These are phyloP conservation scores for Mimas tiliae DNA, from an alignment of 2,888 invertebrate species.

Conservation along the genomic window DNA sequence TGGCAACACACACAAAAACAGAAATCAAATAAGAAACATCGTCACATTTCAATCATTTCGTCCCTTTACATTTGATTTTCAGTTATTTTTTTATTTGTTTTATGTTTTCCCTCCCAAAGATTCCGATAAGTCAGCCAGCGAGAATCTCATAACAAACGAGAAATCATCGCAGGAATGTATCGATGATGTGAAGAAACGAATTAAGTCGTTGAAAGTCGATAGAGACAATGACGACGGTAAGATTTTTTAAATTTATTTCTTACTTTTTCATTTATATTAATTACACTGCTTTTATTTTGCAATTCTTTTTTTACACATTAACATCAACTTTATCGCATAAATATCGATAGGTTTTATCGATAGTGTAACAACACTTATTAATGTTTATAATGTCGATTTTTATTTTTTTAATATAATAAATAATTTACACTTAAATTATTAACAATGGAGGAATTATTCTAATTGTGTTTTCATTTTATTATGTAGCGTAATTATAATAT, in stretches of 20 bases:
- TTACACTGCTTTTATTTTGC: constrained; percentile 3
- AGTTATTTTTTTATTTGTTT: constrained; percentile 42
- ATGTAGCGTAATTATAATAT: too few relatives aligned
- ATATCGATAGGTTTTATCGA: constrained; percentile 18
- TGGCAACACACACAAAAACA: too few relatives aligned
- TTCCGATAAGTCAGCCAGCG: constrained; percentile 64
- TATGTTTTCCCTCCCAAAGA: constrained; percentile 36
- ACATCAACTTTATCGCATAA: not conserved
- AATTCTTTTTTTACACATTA: not conserved
- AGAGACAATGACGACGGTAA: constrained; percentile 81
- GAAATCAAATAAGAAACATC: too few relatives aligned
- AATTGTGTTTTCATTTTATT: too few relatives aligned
- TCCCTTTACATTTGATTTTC: constrained; percentile 29
- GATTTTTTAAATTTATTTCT: constrained; percentile 36
- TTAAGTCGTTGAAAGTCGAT: constrained; percentile 79
- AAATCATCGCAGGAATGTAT: constrained; percentile 72
- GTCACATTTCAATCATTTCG: constrained; percentile 4
- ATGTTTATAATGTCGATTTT: not conserved
- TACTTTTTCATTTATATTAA: constrained; percentile 31
- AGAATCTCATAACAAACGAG: constrained; percentile 60
- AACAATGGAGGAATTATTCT: too few relatives aligned
- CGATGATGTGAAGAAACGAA: constrained; percentile 75
- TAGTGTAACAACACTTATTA: not conserved
- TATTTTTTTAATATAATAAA: constrained; percentile 32
- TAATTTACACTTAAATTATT: constrained; percentile 2